Base-by-base conservation (phyloP, 2,797 vertebrate genomes). In the Sitta carolinensis region DNA sequence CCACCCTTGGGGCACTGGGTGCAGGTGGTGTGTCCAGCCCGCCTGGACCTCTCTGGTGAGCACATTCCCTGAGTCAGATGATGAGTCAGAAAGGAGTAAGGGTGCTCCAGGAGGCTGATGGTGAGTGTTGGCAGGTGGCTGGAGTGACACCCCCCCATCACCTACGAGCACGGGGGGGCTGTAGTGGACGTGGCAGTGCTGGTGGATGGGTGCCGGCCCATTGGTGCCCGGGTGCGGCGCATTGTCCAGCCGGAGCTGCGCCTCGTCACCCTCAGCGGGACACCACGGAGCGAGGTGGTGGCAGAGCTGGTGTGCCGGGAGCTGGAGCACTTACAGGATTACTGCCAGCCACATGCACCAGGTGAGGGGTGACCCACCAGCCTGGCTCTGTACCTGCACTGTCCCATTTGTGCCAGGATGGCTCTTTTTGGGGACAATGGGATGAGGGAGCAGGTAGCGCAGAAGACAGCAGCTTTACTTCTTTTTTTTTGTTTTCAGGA, bases 91-190 rank as follows among this genome's bases (percentile, higher is more conserved):
- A n/a, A 43, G 47, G 40, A 38, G 47, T 20, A 0, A 0, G 43
- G 40, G 34, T 59, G 26, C 18, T 1, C 5, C 0, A 1, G 43
- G 64, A 47, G 10, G 30, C 73, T 95, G 89, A 94, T 1, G 5
- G 13, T 23, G 67, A 42, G 73, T 25, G 5, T 63, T 1, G 34
- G 4, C 81, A 99, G 99, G 99, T 0, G 99, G 99, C 59, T 99
- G 99, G 99, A 99, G 99, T 0, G 99, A 99, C 97, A 99, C 99
- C 0, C 99, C 1, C 99, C 99, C 14, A 98, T 99, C 52, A 98
- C 99, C 9, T 99, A 99, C 0, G 99, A 99, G 95, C 98, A 98
- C 0, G 99, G 99, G 0, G 99, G 99, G 25, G 98, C 98, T 0
- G 99, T 99, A 94, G 98, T 99, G 84, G 98, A 99, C 1, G 58